Base-by-base conservation (phyloP, 1,140 invertebrate genomes). In the Pteromalus puparum region DNA sequence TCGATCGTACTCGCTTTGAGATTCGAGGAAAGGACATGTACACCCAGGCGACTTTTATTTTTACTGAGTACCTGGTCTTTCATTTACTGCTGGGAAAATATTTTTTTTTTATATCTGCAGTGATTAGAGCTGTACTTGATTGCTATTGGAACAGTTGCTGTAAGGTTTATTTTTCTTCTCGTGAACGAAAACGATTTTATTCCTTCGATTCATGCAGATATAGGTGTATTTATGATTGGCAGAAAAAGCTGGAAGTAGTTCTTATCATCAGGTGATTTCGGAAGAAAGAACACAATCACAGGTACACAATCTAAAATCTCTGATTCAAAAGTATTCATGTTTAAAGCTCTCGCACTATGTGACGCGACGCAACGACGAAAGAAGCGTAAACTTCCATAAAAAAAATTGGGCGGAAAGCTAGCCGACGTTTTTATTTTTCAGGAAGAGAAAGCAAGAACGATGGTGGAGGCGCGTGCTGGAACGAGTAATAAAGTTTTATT, bases 401-500 rank as follows among this genome's bases (percentile, higher is more conserved):
- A 79, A 79, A 61, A 10, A n/a, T 18, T 53, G 15, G 18, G 53
- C 53, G 53, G 7, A 61, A 61, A 61, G 53, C 53, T 61, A 67
- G 53, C 34, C 53, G 61, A 67, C 18, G 24, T 42, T 67, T 67
- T 67, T 79, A 79, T 67, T 61, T 61, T 79, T 24, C 7, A 24
- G 34, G 53, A 4, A 24, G 28, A 65, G 10, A 46, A 28, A 78
- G 48, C 53, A 28, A 78, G 48, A 78, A 12, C 15, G 48, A 78
- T 18, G 21, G 48, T 1, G 53, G 53, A 18, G 26, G 68, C 24
- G 68, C 53, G 53, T n/a, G 67, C 28, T 30, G 67, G 61, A 68
- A 21, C 13, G 77, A 30, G 61, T 68, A 79, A 79, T 79, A 79
- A 79, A 79, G 77, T 79, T 79, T 79, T 79, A 79, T 79, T 61